These are phyloP conservation scores for Hypsopygia costalis DNA, from an alignment of 2,888 invertebrate species.

Conservation along the genomic window DNA sequence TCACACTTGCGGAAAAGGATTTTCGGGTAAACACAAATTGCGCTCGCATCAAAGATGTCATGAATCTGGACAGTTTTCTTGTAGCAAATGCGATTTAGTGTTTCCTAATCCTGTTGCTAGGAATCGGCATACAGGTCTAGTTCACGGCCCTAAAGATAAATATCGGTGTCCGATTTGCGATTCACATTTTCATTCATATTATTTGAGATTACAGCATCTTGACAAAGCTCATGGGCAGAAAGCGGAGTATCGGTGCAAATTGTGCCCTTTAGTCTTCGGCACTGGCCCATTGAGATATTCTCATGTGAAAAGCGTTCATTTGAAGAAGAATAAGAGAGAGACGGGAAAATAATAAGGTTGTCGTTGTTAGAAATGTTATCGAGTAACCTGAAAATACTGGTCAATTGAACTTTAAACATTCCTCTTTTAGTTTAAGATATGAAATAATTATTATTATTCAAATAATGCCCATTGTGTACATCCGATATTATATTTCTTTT, in stretches of 20 bases:
- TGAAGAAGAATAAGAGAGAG: conserved; percentile 24
- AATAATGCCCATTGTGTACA: no score
- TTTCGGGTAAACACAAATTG: conserved; percentile 56
- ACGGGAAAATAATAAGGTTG: conserved; percentile 9
- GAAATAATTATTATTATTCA: no score
- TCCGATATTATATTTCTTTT: no score
- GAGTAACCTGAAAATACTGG: no score
- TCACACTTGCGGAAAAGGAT: conserved; percentile 67
- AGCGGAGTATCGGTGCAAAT: conserved; percentile 41
- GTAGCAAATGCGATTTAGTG: conserved; percentile 56
- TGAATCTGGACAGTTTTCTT: conserved; percentile 51
- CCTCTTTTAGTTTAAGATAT: no score
- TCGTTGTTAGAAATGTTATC: no score
- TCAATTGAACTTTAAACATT: no score
- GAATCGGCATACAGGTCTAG: conserved; percentile 35
- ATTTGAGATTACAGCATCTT: conserved; percentile 44
- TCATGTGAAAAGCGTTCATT: conserved; percentile 54
- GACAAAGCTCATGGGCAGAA: conserved; percentile 44
- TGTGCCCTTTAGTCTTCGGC: conserved; percentile 44
- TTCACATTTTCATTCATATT: conserved; percentile 42
- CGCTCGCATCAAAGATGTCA: conserved; percentile 58
- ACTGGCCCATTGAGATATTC: conserved; percentile 55
- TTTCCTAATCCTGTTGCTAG: conserved; percentile 44
- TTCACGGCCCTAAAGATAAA: conserved; percentile 44
- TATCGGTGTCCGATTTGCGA: conserved; percentile 54